phyloP scores from a whole-genome alignment of 1,140 invertebrate genomes.

The Pseudomyrmex concolor region DNA sequence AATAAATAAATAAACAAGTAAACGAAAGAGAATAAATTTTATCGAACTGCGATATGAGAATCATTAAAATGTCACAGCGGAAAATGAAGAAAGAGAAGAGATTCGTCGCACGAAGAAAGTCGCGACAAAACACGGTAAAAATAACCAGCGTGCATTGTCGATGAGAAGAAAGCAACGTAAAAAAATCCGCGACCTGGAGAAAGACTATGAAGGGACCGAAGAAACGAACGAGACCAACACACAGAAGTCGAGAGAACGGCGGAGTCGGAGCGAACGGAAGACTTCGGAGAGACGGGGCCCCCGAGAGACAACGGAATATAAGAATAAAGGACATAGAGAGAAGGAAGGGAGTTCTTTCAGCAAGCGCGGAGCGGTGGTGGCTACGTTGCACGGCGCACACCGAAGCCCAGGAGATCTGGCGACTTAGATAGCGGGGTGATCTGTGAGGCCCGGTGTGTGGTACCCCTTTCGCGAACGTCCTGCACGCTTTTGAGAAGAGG shows the following conservation, averaged over 20 bases:
- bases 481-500: slow-evolving; percentile 80
- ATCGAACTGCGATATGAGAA: background rate
- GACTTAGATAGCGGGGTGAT: slow-evolving; percentile 84
- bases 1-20: background rate
- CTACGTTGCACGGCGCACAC: slow-evolving; percentile 68
- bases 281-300: slow-evolving; percentile 46
- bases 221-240: slow-evolving; percentile 12
- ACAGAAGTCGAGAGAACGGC: background rate
- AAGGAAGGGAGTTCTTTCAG: slow-evolving; percentile 17
- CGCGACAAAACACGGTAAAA: slow-evolving; percentile 21
- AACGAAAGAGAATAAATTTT: background rate
- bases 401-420: slow-evolving; percentile 79
- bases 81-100: background rate
- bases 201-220: slow-evolving; percentile 30
- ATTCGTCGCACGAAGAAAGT: background rate
- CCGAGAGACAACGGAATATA: slow-evolving; percentile 46
- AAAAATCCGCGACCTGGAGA: slow-evolving; percentile 25
- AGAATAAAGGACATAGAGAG: slow-evolving; percentile 52
- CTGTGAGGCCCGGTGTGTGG: slow-evolving; percentile 85
- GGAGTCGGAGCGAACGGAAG: background rate
- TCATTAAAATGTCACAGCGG: background rate
- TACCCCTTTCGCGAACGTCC: slow-evolving; percentile 82
- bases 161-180: slow-evolving; percentile 28
- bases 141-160: slow-evolving; percentile 7
- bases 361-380: slow-evolving; percentile 45